Conservation (phyloP, 2,888 invertebrate species). For the Junonia oenone region DNA sequence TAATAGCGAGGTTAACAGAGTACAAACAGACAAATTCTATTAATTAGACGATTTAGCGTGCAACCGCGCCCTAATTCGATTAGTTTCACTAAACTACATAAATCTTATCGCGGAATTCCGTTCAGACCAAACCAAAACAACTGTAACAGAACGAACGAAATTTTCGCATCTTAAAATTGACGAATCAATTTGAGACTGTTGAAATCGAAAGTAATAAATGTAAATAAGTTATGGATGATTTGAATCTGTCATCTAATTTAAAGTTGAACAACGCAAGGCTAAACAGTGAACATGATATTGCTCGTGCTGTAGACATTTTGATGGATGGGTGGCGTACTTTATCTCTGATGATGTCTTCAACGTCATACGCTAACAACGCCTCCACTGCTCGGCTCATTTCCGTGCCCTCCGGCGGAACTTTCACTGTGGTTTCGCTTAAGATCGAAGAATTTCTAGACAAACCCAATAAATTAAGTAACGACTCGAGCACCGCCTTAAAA, state of each 20-base stretch:
- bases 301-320: constrained; percentile 13
- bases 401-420: constrained; percentile 47
- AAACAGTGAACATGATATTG: constrained; percentile 9
- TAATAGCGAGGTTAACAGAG: constrained; percentile 28
- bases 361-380: constrained; percentile 25
- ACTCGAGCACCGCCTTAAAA: neutral
- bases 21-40: constrained; percentile 35
- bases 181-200: neutral
- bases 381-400: constrained; percentile 36
- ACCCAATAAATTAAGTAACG: constrained; percentile 10
- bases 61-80: constrained; percentile 32
- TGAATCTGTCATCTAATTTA: constrained; percentile 11
- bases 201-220: constrained; percentile 12
- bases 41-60: constrained; percentile 31
- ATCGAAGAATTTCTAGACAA: constrained; percentile 21
- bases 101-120: constrained; percentile 31
- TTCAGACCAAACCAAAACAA: constrained; percentile 15
- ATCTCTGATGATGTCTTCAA: constrained; percentile 27
- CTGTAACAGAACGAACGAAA: constrained; percentile 6
- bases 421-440: constrained; percentile 36
- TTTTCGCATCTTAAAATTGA: neutral
- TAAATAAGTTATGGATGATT: constrained; percentile 3
- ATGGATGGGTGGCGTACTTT: constrained; percentile 21
- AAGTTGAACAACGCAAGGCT: neutral
- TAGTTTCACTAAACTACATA: constrained; percentile 24